Evolutionary conservation across 2,113 vertebrate genomes (phyloP), one percentile per base, ranked within the genome.

Genomic region (Holacanthus passer): DNA sequence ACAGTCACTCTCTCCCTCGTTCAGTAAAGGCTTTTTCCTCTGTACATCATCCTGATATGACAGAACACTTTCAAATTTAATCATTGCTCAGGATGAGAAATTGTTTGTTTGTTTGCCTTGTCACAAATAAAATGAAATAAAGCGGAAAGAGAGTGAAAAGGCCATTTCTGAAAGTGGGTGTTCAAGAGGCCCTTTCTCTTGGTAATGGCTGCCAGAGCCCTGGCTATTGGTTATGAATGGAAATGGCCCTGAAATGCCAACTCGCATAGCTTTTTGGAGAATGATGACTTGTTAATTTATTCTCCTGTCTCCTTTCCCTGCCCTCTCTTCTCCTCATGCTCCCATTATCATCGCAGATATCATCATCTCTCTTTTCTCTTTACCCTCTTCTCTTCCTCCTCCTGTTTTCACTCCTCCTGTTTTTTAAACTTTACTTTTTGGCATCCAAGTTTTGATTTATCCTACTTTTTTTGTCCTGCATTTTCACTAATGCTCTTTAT

Each of bases 181-280:
- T 78, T 81, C 27, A 77, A 70, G 73, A 83, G 79, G 22, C 14
- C 45, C 73, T 76, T 60, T 70, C 62, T 74, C 11, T 29, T 81
- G 77, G 41, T 84, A 67, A 87, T 87, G 74, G 63, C 64, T 70
- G 74, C 19, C 75, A 58, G 39, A 72, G 43, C 59, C 14, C 9
- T 52, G 79, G 60, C 80, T 79, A 16, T 67, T 73, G 80, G 77
- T 81, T 86, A 35, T 82, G 37, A 80, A 89, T 90, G 73, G 75
- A 84, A 89, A 90, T 79, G 83, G 75, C 70, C 76, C 69, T 55
- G 79, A 91, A 90, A 87, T 79, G 87, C 66, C 79, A 45, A 58
- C 77, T 87, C 72, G 2, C 72, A 64, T 65, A 22, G 7, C 62
- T 37, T 64, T 80, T 58, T 47, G 17, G 52, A 87, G 80, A 86